phyloP scores from a whole-genome alignment of 2,113 vertebrate genomes.

The Mohoua ochrocephala region DNA sequence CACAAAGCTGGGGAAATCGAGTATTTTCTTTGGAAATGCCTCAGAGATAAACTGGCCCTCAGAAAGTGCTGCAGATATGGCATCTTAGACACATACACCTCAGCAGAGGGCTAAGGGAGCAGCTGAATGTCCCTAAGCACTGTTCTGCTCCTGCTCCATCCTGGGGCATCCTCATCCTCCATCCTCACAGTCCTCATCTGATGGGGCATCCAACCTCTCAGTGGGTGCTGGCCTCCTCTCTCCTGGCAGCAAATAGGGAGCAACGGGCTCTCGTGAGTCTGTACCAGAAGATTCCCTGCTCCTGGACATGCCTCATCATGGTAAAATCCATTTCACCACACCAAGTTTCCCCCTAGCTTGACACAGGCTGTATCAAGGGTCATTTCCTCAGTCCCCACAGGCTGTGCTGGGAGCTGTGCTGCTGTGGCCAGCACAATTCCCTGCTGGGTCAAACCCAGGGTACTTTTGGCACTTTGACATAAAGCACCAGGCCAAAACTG shows the following conservation, averaged over 20 bases:
- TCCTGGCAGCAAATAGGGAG: background rate
- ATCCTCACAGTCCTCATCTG: background rate
- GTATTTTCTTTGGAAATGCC: constrained; percentile 34
- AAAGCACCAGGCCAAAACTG: background rate
- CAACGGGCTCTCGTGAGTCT: background rate
- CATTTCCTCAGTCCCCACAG: background rate
- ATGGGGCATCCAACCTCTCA: background rate
- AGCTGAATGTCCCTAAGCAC: background rate
- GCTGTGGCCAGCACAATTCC: background rate
- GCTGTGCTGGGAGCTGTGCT: background rate
- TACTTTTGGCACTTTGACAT: background rate
- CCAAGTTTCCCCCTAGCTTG: accelerated
- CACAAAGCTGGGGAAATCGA: background rate
- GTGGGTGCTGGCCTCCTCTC: background rate
- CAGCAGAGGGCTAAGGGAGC: background rate
- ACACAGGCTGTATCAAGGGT: background rate
- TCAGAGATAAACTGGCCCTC: constrained; percentile 8
- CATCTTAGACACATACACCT: background rate
- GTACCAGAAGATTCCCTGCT: background rate
- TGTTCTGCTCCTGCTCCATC: background rate
- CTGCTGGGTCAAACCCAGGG: background rate
- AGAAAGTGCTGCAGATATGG: background rate
- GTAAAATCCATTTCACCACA: background rate
- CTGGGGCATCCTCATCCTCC: no score
- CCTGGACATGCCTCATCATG: background rate